Conservation (phyloP, 1,140 invertebrate genomes). For the Micrasema longulum region DNA sequence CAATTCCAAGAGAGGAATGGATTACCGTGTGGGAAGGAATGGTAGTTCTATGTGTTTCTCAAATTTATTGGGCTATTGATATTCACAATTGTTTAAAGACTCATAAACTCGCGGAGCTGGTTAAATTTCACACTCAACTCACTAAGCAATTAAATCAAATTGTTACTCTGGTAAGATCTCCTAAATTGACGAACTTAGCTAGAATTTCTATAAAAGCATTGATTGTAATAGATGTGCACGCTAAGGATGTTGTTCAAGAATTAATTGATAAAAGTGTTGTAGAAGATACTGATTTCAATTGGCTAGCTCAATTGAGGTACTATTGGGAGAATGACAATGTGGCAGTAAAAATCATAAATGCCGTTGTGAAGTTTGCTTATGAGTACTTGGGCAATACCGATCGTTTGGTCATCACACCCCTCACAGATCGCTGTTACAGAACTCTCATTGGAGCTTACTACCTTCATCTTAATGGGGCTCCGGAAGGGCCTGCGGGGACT, state of each 20-base stretch:
- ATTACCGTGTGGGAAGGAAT: conserved; percentile 90
- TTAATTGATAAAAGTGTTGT: conserved; percentile 77
- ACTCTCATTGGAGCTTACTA: conserved; percentile 90
- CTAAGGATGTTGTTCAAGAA: conserved; percentile 86
- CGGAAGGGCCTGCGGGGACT: conserved; percentile 90
- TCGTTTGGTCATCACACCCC: conserved; percentile 84
- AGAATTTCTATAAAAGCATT: conserved; percentile 87
- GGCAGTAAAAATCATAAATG: conserved; percentile 88
- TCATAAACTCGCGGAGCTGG: conserved; percentile 68
- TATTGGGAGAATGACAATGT: conserved; percentile 88
- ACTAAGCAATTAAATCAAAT: conserved; percentile 74
- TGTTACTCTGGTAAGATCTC: conserved; percentile 71
- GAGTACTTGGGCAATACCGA: conserved; percentile 90
- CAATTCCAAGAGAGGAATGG: conserved; percentile 77
- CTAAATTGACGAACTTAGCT: conserved; percentile 70
- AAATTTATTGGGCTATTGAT: conserved; percentile 89
- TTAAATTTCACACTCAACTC: conserved; percentile 69
- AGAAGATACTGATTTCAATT: conserved; percentile 87
- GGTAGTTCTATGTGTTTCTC: conserved; percentile 86
- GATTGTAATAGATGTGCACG: conserved; percentile 93
- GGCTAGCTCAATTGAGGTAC: conserved; percentile 91
- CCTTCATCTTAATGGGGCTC: conserved; percentile 86
- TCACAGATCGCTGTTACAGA: conserved; percentile 89
- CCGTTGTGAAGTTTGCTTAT: conserved; percentile 87
- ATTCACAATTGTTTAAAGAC: conserved; percentile 78